Evolutionary conservation across 1,140 invertebrate species (phyloP).

Genomic region (Euura saliciscinereae): DNA sequence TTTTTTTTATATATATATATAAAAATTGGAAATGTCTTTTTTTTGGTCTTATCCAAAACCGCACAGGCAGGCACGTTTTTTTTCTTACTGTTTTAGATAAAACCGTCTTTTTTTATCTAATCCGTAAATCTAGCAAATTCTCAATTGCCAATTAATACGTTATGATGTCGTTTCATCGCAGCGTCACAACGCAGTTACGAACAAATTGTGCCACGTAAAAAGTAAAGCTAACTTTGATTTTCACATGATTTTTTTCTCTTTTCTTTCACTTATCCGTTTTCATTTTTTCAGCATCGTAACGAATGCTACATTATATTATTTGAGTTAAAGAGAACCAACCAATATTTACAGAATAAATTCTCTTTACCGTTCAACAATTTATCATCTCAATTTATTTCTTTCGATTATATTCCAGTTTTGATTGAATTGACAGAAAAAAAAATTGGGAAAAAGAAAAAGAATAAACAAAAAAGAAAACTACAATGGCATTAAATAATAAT

Average conservation of each 20-base stretch:
- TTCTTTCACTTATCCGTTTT: neutral
- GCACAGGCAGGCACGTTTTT: conserved; percentile 12
- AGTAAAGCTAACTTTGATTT: conserved; percentile 37
- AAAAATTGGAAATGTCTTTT: conserved; percentile 39
- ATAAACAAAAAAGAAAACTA: conserved; percentile 17
- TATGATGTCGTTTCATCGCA: neutral
- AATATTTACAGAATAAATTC: conserved; percentile 48
- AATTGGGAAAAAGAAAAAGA: conserved; percentile 14
- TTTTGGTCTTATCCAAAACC: conserved; percentile 14
- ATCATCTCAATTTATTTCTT: conserved; percentile 13
- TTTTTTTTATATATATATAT: conserved; percentile 17
- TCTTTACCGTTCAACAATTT: conserved; percentile 27
- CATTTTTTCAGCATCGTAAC: neutral
- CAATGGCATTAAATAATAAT: conserved; percentile 35
- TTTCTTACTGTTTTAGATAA: conserved; percentile 11
- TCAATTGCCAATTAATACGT: neutral
- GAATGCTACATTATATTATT: neutral
- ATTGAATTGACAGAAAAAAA: too few relatives aligned
- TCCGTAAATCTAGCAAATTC: conserved; percentile 11
- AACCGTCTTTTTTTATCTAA: conserved; percentile 24
- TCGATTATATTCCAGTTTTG: conserved; percentile 11
- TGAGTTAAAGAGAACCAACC: conserved; percentile 27
- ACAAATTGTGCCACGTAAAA: conserved; percentile 36
- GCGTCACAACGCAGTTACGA: conserved; percentile 27
- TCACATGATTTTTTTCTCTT: conserved; percentile 10